phyloP scores from a whole-genome alignment of 2,797 vertebrate genomes.

The Takifugu rubripes region DNA sequence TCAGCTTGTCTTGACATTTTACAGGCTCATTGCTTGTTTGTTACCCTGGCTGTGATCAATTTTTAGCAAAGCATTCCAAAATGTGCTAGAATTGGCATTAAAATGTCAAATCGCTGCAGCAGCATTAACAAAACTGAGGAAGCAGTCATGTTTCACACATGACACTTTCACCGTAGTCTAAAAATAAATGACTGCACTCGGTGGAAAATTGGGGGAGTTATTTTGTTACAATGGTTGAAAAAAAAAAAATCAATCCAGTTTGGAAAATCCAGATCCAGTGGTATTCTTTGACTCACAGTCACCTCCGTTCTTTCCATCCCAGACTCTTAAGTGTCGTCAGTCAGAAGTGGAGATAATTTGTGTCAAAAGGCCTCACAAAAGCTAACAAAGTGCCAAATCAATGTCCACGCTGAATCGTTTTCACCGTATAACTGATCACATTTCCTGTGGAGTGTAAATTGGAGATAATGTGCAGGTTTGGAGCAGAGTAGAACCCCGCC shows the following conservation, averaged over 20 bases:
- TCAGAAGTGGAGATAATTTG: conserved; percentile 52
- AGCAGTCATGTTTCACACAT: no score
- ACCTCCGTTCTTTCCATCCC: conserved; percentile 25
- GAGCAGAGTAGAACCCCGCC: conserved; percentile 26
- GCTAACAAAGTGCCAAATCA: conserved; percentile 44
- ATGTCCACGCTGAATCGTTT: conserved; percentile 40
- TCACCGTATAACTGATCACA: conserved; percentile 32
- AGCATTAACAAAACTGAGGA: no score
- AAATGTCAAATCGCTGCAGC: no score
- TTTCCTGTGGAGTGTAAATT: conserved; percentile 51
- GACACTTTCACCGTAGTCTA: no score
- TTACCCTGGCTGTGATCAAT: no score
- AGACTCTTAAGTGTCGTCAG: conserved; percentile 44
- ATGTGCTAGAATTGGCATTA: no score
- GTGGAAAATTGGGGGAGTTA: no score
- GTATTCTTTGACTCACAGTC: conserved; percentile 28
- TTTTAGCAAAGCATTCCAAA: no score
- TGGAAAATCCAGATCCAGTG: conserved; percentile 29
- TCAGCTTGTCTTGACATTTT: no score
- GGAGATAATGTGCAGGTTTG: conserved; percentile 45
- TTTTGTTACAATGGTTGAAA: not conserved
- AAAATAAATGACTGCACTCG: no score
- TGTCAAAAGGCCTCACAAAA: conserved; percentile 42
- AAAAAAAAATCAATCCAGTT: conserved; percentile 31
- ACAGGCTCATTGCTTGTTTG: no score